phyloP scores from a whole-genome alignment of 2,888 invertebrate genomes.

The Rhagonycha lutea region DNA sequence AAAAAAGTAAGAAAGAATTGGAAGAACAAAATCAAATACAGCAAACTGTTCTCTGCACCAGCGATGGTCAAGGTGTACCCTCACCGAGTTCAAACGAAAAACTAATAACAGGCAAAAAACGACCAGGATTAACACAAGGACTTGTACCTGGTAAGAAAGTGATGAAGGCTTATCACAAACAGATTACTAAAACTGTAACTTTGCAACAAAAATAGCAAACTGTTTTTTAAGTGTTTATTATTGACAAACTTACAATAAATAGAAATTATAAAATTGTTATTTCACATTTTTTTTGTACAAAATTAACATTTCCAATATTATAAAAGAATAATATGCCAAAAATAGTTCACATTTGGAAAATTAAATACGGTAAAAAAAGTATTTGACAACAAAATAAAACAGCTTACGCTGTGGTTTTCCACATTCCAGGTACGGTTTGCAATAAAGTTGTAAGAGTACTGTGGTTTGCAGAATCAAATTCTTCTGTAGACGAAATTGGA shows the following conservation, averaged over 20 bases:
- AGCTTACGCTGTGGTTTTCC: slow-evolving; percentile 25
- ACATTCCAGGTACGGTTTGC: slow-evolving; percentile 36
- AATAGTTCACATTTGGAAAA: no score
- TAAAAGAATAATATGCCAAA: no score
- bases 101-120: slow-evolving; percentile 62
- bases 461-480: slow-evolving; percentile 37
- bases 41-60: slow-evolving; percentile 50
- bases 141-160: slow-evolving; percentile 85
- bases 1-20: slow-evolving; percentile 64
- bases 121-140: slow-evolving; percentile 77
- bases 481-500: slow-evolving; percentile 27
- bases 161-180: slow-evolving; percentile 74
- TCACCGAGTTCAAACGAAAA: background rate
- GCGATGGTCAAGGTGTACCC: slow-evolving; percentile 27
- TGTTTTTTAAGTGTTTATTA: slow-evolving; percentile 46
- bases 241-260: background rate
- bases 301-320: background rate
- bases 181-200: slow-evolving; percentile 51
- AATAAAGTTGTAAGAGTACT: slow-evolving; percentile 35
- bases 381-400: no score
- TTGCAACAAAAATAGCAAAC: background rate
- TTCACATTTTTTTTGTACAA: background rate
- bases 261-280: background rate
- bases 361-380: no score
- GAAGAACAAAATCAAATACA: slow-evolving; percentile 59